Percentiles rank a stretch among this genome's conserved stretches.
Conservation (phyloP, 2,797 vertebrate genomes). For the Megaceryle alcyon region DNA sequence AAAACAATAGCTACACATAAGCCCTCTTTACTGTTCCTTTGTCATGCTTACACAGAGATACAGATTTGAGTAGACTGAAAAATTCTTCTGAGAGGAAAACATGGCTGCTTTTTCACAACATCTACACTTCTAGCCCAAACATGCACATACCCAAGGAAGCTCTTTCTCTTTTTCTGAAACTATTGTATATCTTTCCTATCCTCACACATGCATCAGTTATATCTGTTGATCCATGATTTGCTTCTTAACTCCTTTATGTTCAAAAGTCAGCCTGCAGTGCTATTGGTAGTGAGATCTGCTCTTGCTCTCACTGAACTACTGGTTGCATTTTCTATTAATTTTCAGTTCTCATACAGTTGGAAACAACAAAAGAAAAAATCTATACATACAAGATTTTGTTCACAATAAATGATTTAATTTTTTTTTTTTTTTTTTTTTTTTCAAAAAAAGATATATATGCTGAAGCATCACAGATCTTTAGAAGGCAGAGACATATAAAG, state of each 20-base stretch:
- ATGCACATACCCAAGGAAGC: background rate
- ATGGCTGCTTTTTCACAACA: background rate
- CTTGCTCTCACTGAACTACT: background rate
- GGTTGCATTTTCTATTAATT: background rate
- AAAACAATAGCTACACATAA: conserved; percentile 47
- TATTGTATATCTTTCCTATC: background rate
- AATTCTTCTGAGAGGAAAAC: background rate
- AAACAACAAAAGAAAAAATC: background rate
- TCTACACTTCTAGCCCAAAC: background rate
- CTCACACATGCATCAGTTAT: background rate
- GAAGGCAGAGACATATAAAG: background rate
- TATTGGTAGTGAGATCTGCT: background rate
- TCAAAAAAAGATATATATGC: background rate
- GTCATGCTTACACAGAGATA: background rate
- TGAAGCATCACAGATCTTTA: background rate
- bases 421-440: background rate
- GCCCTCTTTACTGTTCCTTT: background rate
- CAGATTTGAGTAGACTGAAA: background rate
- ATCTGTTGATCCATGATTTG: background rate
- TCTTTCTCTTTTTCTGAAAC: background rate
- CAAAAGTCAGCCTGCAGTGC: background rate
- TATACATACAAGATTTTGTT: background rate
- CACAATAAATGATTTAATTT: background rate
- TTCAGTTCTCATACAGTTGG: background rate
- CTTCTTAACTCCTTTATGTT: background rate